A percentile compares a stretch with the other conserved stretches of the same genome.
Conservation (phyloP, 2,113 vertebrate genomes). For the Prunella fulvescens region DNA sequence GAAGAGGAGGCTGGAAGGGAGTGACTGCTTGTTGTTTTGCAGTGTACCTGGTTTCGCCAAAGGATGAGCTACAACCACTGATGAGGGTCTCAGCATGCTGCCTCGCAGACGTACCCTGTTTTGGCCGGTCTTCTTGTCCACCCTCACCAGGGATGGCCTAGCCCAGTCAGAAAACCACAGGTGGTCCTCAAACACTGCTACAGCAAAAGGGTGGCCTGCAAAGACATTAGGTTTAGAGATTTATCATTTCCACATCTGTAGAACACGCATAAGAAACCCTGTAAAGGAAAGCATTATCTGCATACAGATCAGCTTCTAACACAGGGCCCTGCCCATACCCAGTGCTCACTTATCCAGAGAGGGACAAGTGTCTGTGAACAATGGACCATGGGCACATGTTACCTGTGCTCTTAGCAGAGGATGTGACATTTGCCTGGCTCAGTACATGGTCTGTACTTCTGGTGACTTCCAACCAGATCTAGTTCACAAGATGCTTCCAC, state of each 20-base stretch:
- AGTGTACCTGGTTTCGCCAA: conserved; percentile 89
- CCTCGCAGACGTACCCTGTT: conserved; percentile 77
- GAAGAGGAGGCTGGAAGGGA: conserved; percentile 11
- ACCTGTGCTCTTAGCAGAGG: neutral
- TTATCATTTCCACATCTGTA: neutral
- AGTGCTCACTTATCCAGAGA: neutral
- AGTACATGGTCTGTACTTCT: neutral
- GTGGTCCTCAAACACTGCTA: conserved; percentile 86
- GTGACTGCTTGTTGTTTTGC: neutral
- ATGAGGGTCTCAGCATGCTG: conserved; percentile 83
- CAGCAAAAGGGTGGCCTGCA: conserved; percentile 82
- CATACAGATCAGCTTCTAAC: neutral
- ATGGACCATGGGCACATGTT: fast-evolving
- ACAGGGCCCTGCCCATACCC: neutral
- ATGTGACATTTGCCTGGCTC: neutral
- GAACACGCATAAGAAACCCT: neutral
- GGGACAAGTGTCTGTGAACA: fast-evolving
- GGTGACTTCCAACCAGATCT: neutral
- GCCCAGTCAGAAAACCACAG: conserved; percentile 88
- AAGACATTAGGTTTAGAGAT: neutral
- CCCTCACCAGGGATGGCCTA: conserved; percentile 74
- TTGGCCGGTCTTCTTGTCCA: conserved; percentile 84
- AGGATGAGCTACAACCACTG: conserved; percentile 86
- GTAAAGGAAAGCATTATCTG: neutral
- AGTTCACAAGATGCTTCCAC: neutral